These are phyloP conservation scores for Aethina tumida DNA, from an alignment of 1,140 invertebrate species.

Conservation along the genomic window DNA sequence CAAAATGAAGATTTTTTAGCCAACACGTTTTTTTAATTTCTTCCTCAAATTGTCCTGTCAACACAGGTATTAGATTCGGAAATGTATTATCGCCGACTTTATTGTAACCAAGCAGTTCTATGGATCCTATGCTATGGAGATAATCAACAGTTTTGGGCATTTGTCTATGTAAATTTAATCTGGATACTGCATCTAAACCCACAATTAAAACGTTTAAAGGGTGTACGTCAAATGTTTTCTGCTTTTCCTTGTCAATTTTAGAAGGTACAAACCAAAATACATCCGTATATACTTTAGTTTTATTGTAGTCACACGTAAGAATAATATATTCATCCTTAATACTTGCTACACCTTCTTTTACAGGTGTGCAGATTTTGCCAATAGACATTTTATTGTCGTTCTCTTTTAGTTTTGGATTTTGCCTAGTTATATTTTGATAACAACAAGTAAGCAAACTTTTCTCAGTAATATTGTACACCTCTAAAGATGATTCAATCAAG, in stretches of 20 bases:
- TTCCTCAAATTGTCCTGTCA: constrained; percentile 52
- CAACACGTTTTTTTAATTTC: constrained; percentile 53
- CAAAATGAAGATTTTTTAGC: constrained; percentile 42
- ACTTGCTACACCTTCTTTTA: constrained; percentile 35
- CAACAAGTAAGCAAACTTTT: constrained; percentile 44
- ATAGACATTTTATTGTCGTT: constrained; percentile 38
- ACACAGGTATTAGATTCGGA: constrained; percentile 64
- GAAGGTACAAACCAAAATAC: constrained; percentile 56
- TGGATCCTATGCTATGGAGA: constrained; percentile 48
- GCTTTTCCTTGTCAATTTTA: constrained; percentile 30
- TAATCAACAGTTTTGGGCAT: constrained; percentile 61
- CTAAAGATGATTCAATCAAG: constrained; percentile 33
- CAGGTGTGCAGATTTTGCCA: constrained; percentile 35
- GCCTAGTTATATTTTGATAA: constrained; percentile 50
- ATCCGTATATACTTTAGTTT: constrained; percentile 49
- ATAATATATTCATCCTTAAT: constrained; percentile 50
- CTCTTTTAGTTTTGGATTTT: constrained; percentile 34
- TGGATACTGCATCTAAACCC: constrained; percentile 79
- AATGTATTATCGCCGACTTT: constrained; percentile 79
- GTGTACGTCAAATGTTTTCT: constrained; percentile 23
- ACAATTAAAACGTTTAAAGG: constrained; percentile 71
- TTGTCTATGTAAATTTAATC: constrained; percentile 72
- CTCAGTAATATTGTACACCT: constrained; percentile 43
- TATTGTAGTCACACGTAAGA: constrained; percentile 46
- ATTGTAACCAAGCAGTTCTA: constrained; percentile 69